phyloP scores from a whole-genome alignment of 2,888 invertebrate species.

The Mechanitis messenoides region DNA sequence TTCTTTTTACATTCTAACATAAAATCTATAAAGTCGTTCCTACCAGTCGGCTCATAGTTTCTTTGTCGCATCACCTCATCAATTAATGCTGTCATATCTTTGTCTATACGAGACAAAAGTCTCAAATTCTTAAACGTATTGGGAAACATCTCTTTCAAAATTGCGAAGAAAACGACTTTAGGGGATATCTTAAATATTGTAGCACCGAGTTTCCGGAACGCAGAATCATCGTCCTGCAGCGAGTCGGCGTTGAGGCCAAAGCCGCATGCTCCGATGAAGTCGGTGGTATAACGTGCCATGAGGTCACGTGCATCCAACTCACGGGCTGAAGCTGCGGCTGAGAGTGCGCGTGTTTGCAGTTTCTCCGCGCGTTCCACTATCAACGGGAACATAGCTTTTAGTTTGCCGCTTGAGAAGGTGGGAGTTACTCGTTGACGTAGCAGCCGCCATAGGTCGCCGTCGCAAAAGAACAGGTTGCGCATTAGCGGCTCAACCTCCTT shows the following conservation, averaged over 20 bases:
- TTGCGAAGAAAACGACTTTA: conserved; percentile 32
- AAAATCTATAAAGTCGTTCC: conserved; percentile 38
- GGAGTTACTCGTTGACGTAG: conserved; percentile 54
- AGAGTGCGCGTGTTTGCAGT: conserved; percentile 38
- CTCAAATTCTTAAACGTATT: conserved; percentile 39
- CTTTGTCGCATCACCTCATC: conserved; percentile 45
- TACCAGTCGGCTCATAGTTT: conserved; percentile 45
- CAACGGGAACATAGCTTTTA: conserved; percentile 55
- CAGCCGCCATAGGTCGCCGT: conserved; percentile 53
- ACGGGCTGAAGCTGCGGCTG: conserved; percentile 32
- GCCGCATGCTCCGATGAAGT: conserved; percentile 57
- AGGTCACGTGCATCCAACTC: conserved; percentile 50
- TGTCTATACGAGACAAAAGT: conserved; percentile 43
- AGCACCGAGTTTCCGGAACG: conserved; percentile 46
- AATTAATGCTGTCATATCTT: conserved; percentile 42
- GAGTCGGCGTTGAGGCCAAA: conserved; percentile 55
- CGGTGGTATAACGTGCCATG: conserved; percentile 59
- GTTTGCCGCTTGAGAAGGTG: conserved; percentile 52
- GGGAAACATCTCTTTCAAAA: conserved; percentile 46
- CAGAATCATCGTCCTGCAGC: conserved; percentile 46
- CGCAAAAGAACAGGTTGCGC: conserved; percentile 50
- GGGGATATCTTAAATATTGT: conserved; percentile 40
- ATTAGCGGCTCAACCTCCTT: conserved; percentile 46
- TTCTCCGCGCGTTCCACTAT: conserved; percentile 50
- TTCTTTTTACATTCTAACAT: conserved; percentile 33